Conservation (phyloP, 2,888 invertebrate genomes). For the Lottia scabra region DNA sequence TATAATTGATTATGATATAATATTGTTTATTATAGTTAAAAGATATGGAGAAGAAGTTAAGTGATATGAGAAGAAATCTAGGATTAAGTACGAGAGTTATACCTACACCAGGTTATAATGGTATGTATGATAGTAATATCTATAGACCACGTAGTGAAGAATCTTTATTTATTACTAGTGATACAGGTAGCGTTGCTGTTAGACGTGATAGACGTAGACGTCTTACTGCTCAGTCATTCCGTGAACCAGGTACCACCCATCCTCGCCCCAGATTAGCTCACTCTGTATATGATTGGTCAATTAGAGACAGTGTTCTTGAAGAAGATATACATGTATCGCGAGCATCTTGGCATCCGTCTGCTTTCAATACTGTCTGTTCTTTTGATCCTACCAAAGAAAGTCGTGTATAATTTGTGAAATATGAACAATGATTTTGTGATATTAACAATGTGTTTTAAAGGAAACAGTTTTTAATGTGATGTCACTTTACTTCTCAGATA, state of each 20-base stretch:
- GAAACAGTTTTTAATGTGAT: no score
- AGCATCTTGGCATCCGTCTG: constrained; percentile 14
- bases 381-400: constrained; percentile 9
- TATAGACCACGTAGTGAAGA: not conserved
- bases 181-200: not conserved
- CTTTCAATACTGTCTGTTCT: not conserved
- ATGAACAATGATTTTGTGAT: no score
- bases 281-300: constrained; percentile 19
- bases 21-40: constrained; percentile 70
- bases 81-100: constrained; percentile 36
- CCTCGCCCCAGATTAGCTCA: not conserved
- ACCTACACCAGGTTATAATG: constrained; percentile 42
- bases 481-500: no score
- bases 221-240: not conserved
- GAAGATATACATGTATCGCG: not conserved
- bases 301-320: constrained; percentile 14
- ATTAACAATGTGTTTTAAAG: no score
- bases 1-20: no score
- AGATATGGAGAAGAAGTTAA: constrained; percentile 70
- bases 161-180: not conserved
- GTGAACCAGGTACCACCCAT: not conserved
- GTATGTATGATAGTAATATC: constrained; percentile 46
- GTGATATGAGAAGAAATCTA: constrained; percentile 52
- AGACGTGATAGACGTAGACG: not conserved
- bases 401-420: constrained; percentile 9